Evolutionary conservation across 2,797 vertebrate genomes (phyloP).

Genomic region (Molossus molossus): DNA sequence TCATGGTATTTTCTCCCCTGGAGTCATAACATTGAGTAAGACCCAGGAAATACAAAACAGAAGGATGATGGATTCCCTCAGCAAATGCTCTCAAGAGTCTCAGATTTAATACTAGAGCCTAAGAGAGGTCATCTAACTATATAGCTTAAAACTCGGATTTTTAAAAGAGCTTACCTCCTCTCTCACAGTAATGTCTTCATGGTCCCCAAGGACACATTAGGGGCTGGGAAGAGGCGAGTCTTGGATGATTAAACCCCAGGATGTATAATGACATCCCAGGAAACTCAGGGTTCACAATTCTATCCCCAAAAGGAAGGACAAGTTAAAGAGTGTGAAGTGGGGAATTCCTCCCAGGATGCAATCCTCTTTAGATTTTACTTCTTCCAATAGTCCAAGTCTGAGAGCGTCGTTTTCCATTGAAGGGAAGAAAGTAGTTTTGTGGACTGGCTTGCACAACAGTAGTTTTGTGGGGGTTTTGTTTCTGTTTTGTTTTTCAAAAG

Average conservation of each 20-base stretch:
- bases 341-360: slow-evolving; percentile 62
- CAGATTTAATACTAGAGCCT: slow-evolving; percentile 68
- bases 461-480: not conserved
- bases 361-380: slow-evolving; percentile 65
- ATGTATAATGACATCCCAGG: slow-evolving; percentile 71
- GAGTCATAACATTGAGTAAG: slow-evolving; percentile 77
- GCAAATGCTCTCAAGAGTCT: slow-evolving; percentile 79
- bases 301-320: slow-evolving; percentile 69
- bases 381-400: slow-evolving; percentile 32
- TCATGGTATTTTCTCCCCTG: slow-evolving; percentile 54
- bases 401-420: slow-evolving; percentile 41
- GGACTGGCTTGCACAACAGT: not conserved
- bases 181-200: slow-evolving; percentile 65
- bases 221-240: not conserved
- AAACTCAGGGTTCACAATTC: slow-evolving; percentile 66
- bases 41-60: slow-evolving; percentile 80
- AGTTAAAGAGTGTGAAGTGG: slow-evolving; percentile 43
- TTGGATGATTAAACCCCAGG: slow-evolving; percentile 63
- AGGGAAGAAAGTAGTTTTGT: slow-evolving; percentile 44
- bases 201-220: not conserved
- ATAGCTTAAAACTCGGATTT: slow-evolving; percentile 51
- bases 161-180: slow-evolving; percentile 64
- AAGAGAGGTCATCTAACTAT: slow-evolving; percentile 57
- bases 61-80: slow-evolving; percentile 73
- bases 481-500: slow-evolving; percentile 42